phyloP scores from a whole-genome alignment of 2,113 vertebrate genomes.

The Furnarius figulus region DNA sequence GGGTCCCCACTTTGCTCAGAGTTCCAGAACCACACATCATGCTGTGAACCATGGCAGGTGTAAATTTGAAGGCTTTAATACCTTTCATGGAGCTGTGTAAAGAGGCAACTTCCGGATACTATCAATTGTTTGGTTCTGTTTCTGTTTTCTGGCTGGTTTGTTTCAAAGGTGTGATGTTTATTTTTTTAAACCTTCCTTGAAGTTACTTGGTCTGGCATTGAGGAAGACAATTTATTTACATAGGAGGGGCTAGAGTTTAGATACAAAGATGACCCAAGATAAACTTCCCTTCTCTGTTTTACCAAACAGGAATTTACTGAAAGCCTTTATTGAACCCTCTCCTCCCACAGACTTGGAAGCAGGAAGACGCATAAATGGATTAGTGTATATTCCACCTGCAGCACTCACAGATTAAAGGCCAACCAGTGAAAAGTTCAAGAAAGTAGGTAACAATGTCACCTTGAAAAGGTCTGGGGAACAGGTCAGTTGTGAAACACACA shows the following conservation, averaged over 20 bases:
- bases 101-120: neutral
- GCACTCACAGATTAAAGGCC: neutral
- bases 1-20: neutral
- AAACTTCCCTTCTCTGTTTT: neutral
- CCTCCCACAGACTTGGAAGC: neutral
- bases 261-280: neutral
- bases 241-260: neutral
- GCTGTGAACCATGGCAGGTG: neutral
- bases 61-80: neutral
- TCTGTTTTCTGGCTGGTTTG: neutral
- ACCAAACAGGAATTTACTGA: neutral
- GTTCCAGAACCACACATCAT: neutral
- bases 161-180: neutral
- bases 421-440: neutral
- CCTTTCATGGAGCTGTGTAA: neutral
- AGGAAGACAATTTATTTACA: slow-evolving; percentile 21
- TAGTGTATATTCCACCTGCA: neutral
- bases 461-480: neutral
- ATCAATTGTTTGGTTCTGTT: neutral
- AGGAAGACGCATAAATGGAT: neutral
- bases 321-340: neutral
- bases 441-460: neutral
- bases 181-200: neutral
- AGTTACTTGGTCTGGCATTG: neutral
- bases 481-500: neutral